Conservation (phyloP, 2,797 vertebrate genomes). For the Carcharodon carcharias region DNA sequence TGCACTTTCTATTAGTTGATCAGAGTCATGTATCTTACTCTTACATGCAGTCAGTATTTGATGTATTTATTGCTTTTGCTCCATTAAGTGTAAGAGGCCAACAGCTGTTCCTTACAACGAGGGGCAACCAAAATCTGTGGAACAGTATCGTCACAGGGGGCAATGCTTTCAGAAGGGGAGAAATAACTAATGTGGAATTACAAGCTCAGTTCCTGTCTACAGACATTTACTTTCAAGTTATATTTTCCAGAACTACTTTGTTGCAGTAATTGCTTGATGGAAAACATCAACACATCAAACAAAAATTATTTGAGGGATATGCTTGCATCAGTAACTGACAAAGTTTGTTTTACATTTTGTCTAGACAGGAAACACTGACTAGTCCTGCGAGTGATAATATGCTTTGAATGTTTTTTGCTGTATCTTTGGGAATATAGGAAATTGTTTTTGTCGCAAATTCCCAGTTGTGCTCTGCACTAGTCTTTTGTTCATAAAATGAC, state of each 20-base stretch:
- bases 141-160: not conserved
- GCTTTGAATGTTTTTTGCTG: not conserved
- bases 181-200: not conserved
- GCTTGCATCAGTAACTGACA: not conserved
- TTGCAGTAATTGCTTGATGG: not conserved
- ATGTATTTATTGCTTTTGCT: not conserved
- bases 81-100: not conserved
- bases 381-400: not conserved
- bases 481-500: not conserved
- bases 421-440: not conserved
- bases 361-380: not conserved
- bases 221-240: not conserved
- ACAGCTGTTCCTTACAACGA: not conserved
- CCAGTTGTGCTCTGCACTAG: not conserved
- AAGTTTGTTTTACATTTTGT: slow-evolving; percentile 4
- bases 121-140: not conserved
- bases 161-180: not conserved
- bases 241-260: not conserved
- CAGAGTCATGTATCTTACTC: not conserved
- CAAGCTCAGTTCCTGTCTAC: not conserved
- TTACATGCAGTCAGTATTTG: not conserved
- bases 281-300: not conserved
- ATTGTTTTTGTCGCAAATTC: not conserved
- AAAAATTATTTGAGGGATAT: not conserved
- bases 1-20: not conserved